phyloP scores from a whole-genome alignment of 2,113 vertebrate species.

The Charadrius vociferus region DNA sequence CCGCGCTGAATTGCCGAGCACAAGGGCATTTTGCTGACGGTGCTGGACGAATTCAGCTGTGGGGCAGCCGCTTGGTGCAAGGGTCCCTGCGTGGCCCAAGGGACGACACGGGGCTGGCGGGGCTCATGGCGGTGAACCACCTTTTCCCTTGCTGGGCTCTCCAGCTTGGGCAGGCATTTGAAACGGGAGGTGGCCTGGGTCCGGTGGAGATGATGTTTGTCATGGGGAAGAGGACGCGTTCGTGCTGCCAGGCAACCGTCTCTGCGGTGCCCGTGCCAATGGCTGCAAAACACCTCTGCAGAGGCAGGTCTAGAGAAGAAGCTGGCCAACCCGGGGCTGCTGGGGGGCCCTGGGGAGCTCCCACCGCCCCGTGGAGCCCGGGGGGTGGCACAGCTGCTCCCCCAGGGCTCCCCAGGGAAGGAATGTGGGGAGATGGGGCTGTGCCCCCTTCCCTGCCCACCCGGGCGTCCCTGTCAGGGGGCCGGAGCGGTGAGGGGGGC shows the following conservation, averaged over 20 bases:
- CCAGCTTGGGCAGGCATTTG: not conserved
- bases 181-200: constrained; percentile 4
- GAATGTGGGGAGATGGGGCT: fast-evolving
- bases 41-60: not conserved
- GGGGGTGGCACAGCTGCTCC: not conserved
- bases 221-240: constrained; percentile 29
- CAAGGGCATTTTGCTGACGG: not conserved
- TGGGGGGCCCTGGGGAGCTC: not conserved
- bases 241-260: constrained; percentile 62
- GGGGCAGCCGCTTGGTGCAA: not conserved
- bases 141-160: not conserved
- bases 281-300: constrained; percentile 61
- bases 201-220: not conserved
- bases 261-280: constrained; percentile 41
- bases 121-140: fast-evolving
- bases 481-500: not conserved
- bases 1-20: not conserved
- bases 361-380: not conserved
- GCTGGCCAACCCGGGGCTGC: not conserved
- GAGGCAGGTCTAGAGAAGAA: constrained; percentile 41
- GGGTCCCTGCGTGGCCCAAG: not conserved
- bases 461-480: not conserved
- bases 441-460: not conserved
- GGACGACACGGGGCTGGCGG: not conserved
- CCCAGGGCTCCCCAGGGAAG: not conserved